phyloP scores from a whole-genome alignment of 2,113 vertebrate genomes.

The Bos javanicus region DNA sequence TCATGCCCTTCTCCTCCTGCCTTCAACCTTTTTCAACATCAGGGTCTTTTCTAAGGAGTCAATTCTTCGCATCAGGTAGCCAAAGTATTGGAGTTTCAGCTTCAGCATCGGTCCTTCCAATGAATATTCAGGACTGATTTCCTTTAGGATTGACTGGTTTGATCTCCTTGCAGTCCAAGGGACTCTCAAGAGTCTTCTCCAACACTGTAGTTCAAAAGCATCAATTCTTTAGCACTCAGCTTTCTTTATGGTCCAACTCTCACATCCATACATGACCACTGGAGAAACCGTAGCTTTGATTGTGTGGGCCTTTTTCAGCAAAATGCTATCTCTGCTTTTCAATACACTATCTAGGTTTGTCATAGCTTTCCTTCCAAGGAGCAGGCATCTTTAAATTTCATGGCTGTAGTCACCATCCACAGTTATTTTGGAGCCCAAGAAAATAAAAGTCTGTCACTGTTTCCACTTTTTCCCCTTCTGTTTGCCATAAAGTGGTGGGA shows the following conservation, averaged over 20 bases:
- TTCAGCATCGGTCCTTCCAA: neutral
- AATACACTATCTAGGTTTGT: neutral
- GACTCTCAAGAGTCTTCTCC: neutral
- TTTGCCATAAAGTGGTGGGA: neutral
- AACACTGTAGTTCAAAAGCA: neutral
- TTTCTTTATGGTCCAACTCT: neutral
- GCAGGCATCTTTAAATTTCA: neutral
- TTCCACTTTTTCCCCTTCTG: neutral
- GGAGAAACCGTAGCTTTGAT: neutral
- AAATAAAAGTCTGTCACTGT: neutral
- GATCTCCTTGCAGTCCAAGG: neutral
- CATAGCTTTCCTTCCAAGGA: neutral
- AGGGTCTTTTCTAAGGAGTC: neutral
- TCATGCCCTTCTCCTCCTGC: neutral
- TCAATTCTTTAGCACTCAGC: neutral
- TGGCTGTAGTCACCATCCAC: neutral
- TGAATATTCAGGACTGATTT: neutral
- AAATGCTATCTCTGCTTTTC: neutral
- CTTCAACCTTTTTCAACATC: neutral
- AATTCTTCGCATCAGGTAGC: neutral
- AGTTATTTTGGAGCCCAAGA: neutral
- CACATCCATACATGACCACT: neutral
- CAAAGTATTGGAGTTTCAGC: neutral
- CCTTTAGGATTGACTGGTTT: neutral
- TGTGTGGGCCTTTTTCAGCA: neutral